Conservation (phyloP, 1,140 invertebrate genomes). For the Drosophila simulans region DNA sequence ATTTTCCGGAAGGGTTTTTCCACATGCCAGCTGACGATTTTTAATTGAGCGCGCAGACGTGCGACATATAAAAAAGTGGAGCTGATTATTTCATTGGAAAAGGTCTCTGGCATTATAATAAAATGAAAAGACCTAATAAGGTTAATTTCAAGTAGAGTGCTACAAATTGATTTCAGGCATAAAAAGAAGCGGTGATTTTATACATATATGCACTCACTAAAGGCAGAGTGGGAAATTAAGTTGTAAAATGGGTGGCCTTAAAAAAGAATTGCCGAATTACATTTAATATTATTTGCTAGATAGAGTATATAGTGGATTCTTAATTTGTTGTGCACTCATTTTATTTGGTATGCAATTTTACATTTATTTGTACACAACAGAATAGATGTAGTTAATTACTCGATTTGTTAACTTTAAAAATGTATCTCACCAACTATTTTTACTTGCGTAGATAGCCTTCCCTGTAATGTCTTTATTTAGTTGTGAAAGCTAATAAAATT, state of each 20-base stretch:
- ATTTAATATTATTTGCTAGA: too few relatives aligned
- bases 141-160: slow-evolving; percentile 74
- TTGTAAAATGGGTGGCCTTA: background rate
- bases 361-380: too few relatives aligned
- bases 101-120: slow-evolving; percentile 37
- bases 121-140: slow-evolving; percentile 63
- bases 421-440: background rate
- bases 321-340: too few relatives aligned
- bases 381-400: too few relatives aligned
- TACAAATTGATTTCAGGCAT: slow-evolving; percentile 75
- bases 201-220: too few relatives aligned
- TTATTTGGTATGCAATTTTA: too few relatives aligned
- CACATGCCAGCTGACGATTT: slow-evolving; percentile 40
- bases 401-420: too few relatives aligned
- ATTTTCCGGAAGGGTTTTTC: slow-evolving; percentile 33
- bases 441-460: too few relatives aligned
- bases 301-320: too few relatives aligned
- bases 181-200: slow-evolving; percentile 22
- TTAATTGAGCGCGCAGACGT: slow-evolving; percentile 75
- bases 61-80: slow-evolving; percentile 47
- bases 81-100: slow-evolving; percentile 46
- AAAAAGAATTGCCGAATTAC: too few relatives aligned
- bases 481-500: background rate
- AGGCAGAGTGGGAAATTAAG: background rate
- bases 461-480: slow-evolving; percentile 28